Conservation (phyloP, 1,140 invertebrate genomes). For the Whitmania pigra region DNA sequence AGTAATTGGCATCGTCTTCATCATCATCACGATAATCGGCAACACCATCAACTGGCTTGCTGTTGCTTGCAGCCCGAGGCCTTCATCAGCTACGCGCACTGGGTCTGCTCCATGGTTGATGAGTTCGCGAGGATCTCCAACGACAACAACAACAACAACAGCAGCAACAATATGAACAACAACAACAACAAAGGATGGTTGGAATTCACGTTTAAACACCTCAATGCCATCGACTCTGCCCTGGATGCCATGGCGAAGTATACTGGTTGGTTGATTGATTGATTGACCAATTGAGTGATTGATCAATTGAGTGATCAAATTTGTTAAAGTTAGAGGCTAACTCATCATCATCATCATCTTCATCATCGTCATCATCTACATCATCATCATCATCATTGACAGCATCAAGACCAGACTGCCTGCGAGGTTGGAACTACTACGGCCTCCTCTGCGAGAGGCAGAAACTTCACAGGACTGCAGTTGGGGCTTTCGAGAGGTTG, state of each 20-base stretch:
- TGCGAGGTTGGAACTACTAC: slow-evolving; percentile 59
- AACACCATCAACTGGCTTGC: neutral
- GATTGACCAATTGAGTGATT: slow-evolving; percentile 24
- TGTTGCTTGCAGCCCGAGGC: slow-evolving; percentile 34
- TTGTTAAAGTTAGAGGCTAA: too few species aligned
- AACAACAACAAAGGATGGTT: slow-evolving; percentile 48
- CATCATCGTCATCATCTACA: neutral
- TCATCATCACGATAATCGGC: neutral
- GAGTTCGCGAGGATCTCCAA: slow-evolving; percentile 39
- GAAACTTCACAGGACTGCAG: slow-evolving; percentile 52
- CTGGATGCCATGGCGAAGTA: slow-evolving; percentile 63
- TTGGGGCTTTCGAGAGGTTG: slow-evolving; percentile 49
- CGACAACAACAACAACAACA: slow-evolving; percentile 1
- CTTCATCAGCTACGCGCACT: slow-evolving; percentile 58
- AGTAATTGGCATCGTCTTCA: neutral
- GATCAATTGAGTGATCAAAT: slow-evolving; percentile 29
- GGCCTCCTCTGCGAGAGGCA: slow-evolving; percentile 64
- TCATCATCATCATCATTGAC: slow-evolving; percentile 40
- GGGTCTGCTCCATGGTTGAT: slow-evolving; percentile 60
- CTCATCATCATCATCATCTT: too few species aligned
- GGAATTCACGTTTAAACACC: slow-evolving; percentile 60
- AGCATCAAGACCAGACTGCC: slow-evolving; percentile 46
- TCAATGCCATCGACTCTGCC: slow-evolving; percentile 62
- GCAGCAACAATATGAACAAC: slow-evolving; percentile 22
- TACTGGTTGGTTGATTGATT: slow-evolving; percentile 43